phyloP scores from a whole-genome alignment of 2,888 invertebrate genomes.

The Leptothorax acervorum region DNA sequence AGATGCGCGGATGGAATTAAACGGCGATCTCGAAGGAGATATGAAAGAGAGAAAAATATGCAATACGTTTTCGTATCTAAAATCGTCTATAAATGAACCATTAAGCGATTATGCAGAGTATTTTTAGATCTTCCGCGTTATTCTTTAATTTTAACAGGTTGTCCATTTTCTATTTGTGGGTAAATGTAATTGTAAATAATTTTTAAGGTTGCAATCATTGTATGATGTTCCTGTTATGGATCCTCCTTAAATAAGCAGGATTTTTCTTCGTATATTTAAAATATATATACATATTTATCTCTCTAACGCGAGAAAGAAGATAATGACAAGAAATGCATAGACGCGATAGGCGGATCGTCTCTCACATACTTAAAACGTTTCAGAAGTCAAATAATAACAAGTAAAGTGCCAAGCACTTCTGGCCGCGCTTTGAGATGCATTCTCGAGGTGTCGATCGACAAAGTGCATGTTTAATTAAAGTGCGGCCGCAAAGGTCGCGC shows the following conservation, averaged over 20 bases:
- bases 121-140: neutral
- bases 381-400: constrained; percentile 23
- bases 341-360: neutral
- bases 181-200: constrained; percentile 6
- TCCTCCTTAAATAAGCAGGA: no score
- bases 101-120: neutral
- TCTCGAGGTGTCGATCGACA: constrained; percentile 34
- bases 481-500: constrained; percentile 37
- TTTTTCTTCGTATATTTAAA: neutral
- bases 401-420: constrained; percentile 28
- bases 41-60: neutral
- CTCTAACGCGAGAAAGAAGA: neutral
- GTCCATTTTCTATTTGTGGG: no score
- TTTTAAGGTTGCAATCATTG: neutral
- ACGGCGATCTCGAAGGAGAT: neutral
- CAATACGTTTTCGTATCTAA: neutral
- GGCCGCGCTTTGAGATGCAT: constrained; percentile 17
- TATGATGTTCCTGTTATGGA: neutral
- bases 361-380: neutral
- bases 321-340: neutral
- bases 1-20: neutral
- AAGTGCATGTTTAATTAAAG: neutral
- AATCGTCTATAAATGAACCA: neutral
- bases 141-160: neutral
- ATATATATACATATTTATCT: neutral